phyloP scores from a whole-genome alignment of 2,113 vertebrate genomes.

The Sinocyclocheilus rhinocerous region DNA sequence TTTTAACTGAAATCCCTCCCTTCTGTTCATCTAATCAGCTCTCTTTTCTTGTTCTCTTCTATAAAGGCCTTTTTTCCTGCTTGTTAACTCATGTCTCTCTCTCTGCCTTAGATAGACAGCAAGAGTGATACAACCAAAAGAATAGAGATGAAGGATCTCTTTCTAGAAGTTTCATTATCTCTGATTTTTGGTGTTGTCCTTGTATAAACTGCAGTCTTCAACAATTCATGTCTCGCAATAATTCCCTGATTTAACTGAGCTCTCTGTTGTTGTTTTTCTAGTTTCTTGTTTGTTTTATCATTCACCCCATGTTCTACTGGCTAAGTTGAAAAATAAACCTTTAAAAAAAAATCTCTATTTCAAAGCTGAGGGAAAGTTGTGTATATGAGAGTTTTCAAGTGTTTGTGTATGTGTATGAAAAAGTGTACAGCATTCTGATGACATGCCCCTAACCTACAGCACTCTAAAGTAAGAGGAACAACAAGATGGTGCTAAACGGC shows the following conservation, averaged over 20 bases:
- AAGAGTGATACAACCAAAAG: neutral
- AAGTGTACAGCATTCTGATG: neutral
- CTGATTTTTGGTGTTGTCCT: neutral
- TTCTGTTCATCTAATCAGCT: neutral
- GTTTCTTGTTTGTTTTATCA: neutral
- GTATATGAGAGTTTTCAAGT: conserved; percentile 10
- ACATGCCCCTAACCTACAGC: conserved; percentile 2
- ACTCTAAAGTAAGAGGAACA: neutral
- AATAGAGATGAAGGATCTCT: neutral
- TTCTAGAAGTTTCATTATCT: neutral
- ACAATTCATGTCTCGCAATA: neutral
- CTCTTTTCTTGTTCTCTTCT: neutral
- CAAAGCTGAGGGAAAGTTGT: conserved; percentile 11
- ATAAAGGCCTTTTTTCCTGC: neutral
- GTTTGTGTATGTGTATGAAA: conserved; percentile 1
- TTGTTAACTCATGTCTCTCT: neutral
- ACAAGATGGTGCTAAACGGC: neutral
- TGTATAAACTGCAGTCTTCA: neutral
- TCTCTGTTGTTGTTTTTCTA: conserved; percentile 1
- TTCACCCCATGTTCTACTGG: neutral
- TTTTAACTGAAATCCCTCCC: neutral
- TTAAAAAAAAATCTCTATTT: neutral
- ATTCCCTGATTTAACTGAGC: neutral
- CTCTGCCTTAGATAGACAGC: neutral
- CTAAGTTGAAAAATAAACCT: neutral